phyloP scores from a whole-genome alignment of 2,797 vertebrate genomes.

The Bradypodion ventrale region DNA sequence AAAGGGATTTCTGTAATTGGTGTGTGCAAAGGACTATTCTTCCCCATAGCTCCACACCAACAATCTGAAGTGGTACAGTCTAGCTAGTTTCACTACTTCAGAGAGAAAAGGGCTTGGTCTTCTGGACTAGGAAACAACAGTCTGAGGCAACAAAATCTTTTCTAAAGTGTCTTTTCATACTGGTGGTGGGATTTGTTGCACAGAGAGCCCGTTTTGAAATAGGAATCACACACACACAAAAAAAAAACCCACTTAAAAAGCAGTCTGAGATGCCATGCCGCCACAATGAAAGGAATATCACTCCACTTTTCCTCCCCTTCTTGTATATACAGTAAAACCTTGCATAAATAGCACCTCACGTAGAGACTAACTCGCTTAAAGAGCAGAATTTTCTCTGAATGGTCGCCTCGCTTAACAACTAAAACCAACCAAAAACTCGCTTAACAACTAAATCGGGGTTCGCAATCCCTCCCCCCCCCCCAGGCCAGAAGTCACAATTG shows the following conservation, averaged over 20 bases:
- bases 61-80: neutral
- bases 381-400: too few relatives aligned
- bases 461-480: too few relatives aligned
- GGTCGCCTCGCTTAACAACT: too few relatives aligned
- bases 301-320: neutral
- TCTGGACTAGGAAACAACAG: neutral
- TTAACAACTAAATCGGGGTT: too few relatives aligned
- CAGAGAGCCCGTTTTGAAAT: neutral
- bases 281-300: neutral
- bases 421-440: too few relatives aligned
- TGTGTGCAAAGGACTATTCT: too few relatives aligned
- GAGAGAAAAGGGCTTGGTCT: neutral
- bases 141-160: neutral
- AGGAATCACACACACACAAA: neutral
- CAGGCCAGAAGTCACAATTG: too few relatives aligned
- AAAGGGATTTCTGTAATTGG: neutral
- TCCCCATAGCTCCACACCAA: too few relatives aligned
- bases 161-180: neutral
- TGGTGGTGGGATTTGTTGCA: neutral
- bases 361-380: too few relatives aligned
- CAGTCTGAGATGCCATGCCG: neutral
- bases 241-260: neutral
- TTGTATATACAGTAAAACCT: too few relatives aligned
- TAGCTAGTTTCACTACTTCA: too few relatives aligned
- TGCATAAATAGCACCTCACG: too few relatives aligned